Base-by-base conservation (phyloP, 2,797 vertebrate genomes). In the Rhynchonycteris naso region DNA sequence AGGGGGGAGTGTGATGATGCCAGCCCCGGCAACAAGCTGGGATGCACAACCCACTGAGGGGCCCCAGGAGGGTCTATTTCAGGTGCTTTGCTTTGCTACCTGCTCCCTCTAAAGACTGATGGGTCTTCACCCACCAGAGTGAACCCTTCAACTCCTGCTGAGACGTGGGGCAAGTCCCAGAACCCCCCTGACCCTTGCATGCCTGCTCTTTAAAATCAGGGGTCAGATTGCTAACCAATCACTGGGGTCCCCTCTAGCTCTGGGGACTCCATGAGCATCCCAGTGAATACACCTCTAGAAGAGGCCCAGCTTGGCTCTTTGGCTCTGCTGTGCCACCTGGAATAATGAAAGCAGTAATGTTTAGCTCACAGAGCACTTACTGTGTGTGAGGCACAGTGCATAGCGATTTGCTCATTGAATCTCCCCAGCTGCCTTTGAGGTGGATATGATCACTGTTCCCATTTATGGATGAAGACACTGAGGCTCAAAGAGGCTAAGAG, bases 11-110 rank as follows among this genome's bases (percentile, higher is more conserved):
- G 2, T 22, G 43, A 6, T 0, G 18, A 9, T 9, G 24, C 12
- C 38, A 2, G 0, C 1, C 1, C 1, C 0, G 68, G 69, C 11
- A 12, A 6, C 0, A 11, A 30, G 47, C 3, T 2, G n/a, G n/a
- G n/a, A 47, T 63, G 54, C 24, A 71, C 80, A 76, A 7, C 12
- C 52, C 16, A 47, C 59, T 0, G 43, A 0, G 12, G 50, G 71
- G 18, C 52, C 61, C 54, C 61, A 4, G 13, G 22, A 66, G 38
- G 33, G 58, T 52, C 76, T 28, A 1, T 18, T 54, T 24, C 61
- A 75, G 71, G 50, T 1, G 1, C 47, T 19, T 24, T 16, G 52
- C 80, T 35, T 38, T 47, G 14, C 90, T 30, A 58, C 66, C 1
- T 0, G 6, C 33, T 61, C 35, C 30, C 76, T 52, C 0, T 30